These are phyloP conservation scores for Condylostylus longicornis DNA, from an alignment of 1,140 invertebrate genomes.

Conservation along the genomic window DNA sequence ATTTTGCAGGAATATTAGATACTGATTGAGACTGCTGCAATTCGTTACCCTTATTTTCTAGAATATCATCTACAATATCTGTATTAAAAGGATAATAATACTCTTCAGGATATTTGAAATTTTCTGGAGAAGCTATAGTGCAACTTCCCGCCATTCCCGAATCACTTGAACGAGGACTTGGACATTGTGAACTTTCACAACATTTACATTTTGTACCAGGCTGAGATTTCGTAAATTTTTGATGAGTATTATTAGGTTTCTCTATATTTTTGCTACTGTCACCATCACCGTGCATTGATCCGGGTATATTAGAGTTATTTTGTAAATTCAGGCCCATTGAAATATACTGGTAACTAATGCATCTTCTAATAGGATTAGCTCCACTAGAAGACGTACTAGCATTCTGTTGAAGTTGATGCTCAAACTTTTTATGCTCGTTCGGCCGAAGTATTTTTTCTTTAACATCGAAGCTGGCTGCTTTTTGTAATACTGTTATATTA, in stretches of 20 bases:
- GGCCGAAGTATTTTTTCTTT: neutral
- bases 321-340: conserved; percentile 17
- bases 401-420: too few relatives aligned
- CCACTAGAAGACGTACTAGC: neutral
- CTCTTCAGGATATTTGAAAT: conserved; percentile 25
- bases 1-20: too few relatives aligned
- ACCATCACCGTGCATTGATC: conserved; percentile 1
- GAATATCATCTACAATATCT: conserved; percentile 4
- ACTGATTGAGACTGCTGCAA: neutral
- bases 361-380: conserved; percentile 27
- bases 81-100: conserved; percentile 9
- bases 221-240: neutral
- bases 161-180: conserved; percentile 57
- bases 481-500: too few relatives aligned
- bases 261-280: neutral
- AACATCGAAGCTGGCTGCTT: neutral
- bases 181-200: conserved; percentile 40
- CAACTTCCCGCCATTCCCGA: conserved; percentile 64
- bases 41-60: conserved; percentile 7
- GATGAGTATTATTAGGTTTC: too few relatives aligned
- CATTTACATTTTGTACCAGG: conserved; percentile 36
- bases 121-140: conserved; percentile 49
- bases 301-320: conserved; percentile 9
- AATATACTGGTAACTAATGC: conserved; percentile 35
- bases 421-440: too few relatives aligned